Evolutionary conservation across 1,140 invertebrate species (phyloP).

Genomic region (Zaprionus gabonicus): DNA sequence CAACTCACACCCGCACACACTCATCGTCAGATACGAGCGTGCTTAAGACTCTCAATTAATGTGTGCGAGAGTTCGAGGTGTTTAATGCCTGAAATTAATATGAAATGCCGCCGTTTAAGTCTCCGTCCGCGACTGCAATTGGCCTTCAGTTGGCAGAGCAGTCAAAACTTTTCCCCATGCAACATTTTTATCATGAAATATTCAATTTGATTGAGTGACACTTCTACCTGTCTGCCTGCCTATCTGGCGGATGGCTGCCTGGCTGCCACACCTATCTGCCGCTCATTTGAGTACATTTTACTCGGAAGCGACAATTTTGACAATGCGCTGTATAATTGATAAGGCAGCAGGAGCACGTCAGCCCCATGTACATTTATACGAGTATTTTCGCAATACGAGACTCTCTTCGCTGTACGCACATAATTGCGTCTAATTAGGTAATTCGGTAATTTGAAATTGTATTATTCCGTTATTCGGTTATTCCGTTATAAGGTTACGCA

Average conservation of each 20-base stretch:
- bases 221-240: constrained; percentile 1
- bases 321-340: constrained; percentile 43
- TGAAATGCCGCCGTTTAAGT: constrained; percentile 12
- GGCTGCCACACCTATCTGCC: constrained; percentile 9
- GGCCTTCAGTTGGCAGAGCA: background rate
- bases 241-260: constrained; percentile 5
- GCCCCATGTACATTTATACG: background rate
- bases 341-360: background rate
- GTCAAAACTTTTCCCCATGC: constrained; percentile 29
- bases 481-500: background rate
- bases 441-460: constrained; percentile 17
- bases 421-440: constrained; percentile 5
- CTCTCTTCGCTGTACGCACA: background rate
- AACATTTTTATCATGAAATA: constrained; percentile 44
- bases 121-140: background rate
- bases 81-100: constrained; percentile 50
- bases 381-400: background rate
- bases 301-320: constrained; percentile 40
- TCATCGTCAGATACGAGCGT: background rate
- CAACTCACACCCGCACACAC: background rate
- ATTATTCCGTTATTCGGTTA: constrained; percentile 2
- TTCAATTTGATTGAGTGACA: constrained; percentile 43
- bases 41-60: constrained; percentile 34
- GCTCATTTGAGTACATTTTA: constrained; percentile 33
- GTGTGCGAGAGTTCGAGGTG: constrained; percentile 18